Evolutionary conservation across 2,797 vertebrate genomes (phyloP).

Genomic region (Propithecus perrieri): DNA sequence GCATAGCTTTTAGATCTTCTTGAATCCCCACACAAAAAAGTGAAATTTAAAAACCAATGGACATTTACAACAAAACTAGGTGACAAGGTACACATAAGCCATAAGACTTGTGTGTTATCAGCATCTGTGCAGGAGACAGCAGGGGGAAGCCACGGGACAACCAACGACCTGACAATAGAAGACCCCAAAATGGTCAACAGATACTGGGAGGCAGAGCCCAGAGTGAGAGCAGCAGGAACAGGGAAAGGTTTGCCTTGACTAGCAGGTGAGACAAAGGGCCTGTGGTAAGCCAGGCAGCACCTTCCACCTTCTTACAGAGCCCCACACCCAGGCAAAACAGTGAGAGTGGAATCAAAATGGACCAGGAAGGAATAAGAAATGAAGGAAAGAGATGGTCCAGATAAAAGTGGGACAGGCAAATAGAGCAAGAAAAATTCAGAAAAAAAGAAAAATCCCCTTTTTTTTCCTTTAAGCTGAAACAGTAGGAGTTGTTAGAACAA

Average conservation of each 20-base stretch:
- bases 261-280: neutral
- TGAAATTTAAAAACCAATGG: neutral
- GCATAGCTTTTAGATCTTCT: neutral
- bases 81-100: neutral
- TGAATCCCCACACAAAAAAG: neutral
- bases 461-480: neutral
- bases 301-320: neutral
- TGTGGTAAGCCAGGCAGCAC: fast-evolving
- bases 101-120: neutral
- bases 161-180: neutral
- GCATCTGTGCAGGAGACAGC: neutral
- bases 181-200: neutral
- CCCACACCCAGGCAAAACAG: neutral
- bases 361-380: neutral
- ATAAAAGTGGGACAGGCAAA: neutral
- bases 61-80: neutral
- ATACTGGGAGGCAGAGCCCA: neutral
- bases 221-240: neutral
- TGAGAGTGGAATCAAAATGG: neutral
- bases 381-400: neutral
- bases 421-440: neutral
- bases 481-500: neutral
- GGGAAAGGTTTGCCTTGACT: neutral
- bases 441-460: neutral
- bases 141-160: neutral